Evolutionary conservation across 2,113 vertebrate genomes (phyloP).

Genomic region (Mobula hypostoma): DNA sequence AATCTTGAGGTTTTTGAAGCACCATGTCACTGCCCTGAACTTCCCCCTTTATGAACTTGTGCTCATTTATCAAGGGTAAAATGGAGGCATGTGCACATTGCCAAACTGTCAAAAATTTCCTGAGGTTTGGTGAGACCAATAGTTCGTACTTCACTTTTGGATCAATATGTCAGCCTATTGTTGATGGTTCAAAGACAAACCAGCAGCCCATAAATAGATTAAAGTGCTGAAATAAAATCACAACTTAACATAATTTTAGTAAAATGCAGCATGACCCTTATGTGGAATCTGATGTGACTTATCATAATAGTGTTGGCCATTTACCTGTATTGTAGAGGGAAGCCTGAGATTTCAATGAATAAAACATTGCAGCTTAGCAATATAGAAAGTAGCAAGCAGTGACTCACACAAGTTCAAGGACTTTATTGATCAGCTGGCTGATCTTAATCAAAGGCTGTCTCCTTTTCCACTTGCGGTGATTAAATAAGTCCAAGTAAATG

Average conservation of each 20-base stretch:
- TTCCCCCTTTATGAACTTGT: conserved; percentile 47
- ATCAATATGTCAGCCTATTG: conserved; percentile 29
- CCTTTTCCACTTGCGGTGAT: conserved; percentile 75
- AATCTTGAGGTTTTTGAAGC: conserved; percentile 56
- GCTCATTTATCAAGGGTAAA: conserved; percentile 42
- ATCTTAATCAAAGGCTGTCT: conserved; percentile 77
- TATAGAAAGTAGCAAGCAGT: conserved; percentile 60
- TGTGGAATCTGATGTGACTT: conserved; percentile 36
- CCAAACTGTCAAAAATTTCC: not conserved
- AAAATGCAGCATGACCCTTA: conserved; percentile 25
- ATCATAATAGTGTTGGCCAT: conserved; percentile 41
- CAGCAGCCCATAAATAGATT: conserved; percentile 16
- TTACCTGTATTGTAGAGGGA: conserved; percentile 40
- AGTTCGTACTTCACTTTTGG: conserved; percentile 39
- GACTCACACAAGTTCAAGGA: conserved; percentile 82
- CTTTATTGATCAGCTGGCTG: conserved; percentile 73
- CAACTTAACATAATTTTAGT: conserved; percentile 41
- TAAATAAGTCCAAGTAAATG: conserved; percentile 68
- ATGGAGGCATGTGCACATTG: conserved; percentile 44
- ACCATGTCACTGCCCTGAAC: conserved; percentile 51
- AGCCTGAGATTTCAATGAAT: conserved; percentile 48
- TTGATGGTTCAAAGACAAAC: conserved; percentile 36
- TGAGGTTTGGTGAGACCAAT: conserved; percentile 39
- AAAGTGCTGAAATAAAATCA: conserved; percentile 40
- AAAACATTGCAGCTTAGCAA: conserved; percentile 52